These are phyloP conservation scores for Phoenicopterus ruber DNA, from an alignment of 2,113 vertebrate species.

Conservation along the genomic window DNA sequence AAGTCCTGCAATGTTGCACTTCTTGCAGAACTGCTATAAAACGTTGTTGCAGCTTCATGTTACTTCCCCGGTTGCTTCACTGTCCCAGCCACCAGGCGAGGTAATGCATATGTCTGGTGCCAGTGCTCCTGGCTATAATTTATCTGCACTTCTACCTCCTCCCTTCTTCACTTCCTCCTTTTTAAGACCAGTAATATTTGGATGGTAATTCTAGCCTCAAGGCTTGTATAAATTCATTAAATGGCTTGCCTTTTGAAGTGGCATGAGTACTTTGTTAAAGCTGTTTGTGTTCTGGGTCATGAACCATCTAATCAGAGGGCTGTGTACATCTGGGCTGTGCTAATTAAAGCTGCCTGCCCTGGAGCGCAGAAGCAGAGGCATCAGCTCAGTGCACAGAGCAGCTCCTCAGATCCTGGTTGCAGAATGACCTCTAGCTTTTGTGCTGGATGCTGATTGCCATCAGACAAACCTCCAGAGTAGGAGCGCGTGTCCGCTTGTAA, in stretches of 20 bases:
- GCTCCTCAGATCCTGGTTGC: not conserved
- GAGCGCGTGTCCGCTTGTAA: not conserved
- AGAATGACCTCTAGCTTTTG: not conserved
- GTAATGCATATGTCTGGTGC: not conserved
- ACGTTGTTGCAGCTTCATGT: not conserved
- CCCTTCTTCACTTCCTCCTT: not conserved
- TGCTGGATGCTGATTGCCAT: not conserved
- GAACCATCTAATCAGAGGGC: not conserved
- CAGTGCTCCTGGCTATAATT: not conserved
- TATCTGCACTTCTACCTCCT: not conserved
- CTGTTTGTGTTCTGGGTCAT: slow-evolving; percentile 26
- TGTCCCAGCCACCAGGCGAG: not conserved
- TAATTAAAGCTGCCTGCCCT: slow-evolving; percentile 45
- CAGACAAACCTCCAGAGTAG: not conserved
- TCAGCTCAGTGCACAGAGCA: not conserved
- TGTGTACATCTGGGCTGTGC: slow-evolving; percentile 1
- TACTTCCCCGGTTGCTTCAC: not conserved
- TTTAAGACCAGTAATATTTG: slow-evolving; percentile 18
- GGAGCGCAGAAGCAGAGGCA: not conserved
- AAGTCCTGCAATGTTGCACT: not conserved
- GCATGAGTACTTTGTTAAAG: slow-evolving; percentile 37
- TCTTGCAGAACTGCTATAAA: not conserved
- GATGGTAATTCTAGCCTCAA: slow-evolving; percentile 18
- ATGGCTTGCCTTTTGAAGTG: slow-evolving; percentile 17
- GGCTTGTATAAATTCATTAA: slow-evolving; percentile 36